phyloP scores from a whole-genome alignment of 2,113 vertebrate genomes.

The Dipodomys ordii region DNA sequence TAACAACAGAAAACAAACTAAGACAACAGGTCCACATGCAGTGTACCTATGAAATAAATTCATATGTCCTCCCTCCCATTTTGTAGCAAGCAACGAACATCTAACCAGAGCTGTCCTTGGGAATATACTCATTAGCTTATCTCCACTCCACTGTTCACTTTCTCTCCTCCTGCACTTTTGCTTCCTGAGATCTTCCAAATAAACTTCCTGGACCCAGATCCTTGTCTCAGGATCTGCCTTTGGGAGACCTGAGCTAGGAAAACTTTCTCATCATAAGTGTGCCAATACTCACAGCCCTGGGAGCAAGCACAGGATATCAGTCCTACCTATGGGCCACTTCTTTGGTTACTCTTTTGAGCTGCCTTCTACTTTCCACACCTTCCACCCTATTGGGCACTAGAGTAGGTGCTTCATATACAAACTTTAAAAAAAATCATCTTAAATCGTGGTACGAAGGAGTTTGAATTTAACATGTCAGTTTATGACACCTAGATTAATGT shows the following conservation, averaged over 20 bases:
- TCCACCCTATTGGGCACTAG: not conserved
- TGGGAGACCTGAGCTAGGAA: not conserved
- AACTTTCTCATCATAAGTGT: not conserved
- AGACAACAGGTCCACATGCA: not conserved
- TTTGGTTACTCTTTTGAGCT: slow-evolving; percentile 53
- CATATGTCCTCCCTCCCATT: not conserved
- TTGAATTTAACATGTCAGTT: no score
- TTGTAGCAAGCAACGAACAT: not conserved
- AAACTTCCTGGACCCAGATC: not conserved
- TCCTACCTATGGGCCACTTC: not conserved
- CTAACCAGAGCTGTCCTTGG: not conserved
- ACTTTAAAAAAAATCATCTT: no score
- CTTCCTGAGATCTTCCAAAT: not conserved
- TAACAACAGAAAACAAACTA: not conserved
- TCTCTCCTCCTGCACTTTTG: not conserved
- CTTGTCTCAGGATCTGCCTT: not conserved
- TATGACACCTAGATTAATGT: no score
- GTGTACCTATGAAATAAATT: not conserved
- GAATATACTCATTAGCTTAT: not conserved
- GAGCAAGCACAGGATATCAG: not conserved
- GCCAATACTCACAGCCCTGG: not conserved
- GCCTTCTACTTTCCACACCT: not conserved
- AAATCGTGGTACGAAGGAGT: no score
- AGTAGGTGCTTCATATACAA: not conserved
- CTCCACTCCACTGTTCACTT: not conserved